A percentile compares a stretch with the other conserved stretches of the same genome.
These are phyloP conservation scores for Apamea crenata DNA, from an alignment of 2,888 invertebrate genomes.

Conservation along the genomic window DNA sequence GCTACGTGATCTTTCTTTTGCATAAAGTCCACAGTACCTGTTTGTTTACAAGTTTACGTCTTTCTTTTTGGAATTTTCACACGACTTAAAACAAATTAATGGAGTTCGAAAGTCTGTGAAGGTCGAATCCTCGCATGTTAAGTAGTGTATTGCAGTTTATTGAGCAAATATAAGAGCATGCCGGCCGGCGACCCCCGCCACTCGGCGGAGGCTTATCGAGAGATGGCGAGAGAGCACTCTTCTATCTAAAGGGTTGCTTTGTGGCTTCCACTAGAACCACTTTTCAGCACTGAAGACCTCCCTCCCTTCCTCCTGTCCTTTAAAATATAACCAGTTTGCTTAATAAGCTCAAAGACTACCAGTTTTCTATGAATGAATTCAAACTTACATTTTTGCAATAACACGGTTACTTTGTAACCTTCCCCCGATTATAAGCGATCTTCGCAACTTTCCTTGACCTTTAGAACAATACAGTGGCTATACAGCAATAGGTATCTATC, in stretches of 20 bases:
- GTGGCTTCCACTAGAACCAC: constrained; percentile 83
- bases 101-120: constrained; percentile 18
- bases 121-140: constrained; percentile 58
- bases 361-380: not conserved
- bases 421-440: constrained; percentile 27
- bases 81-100: constrained; percentile 13
- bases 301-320: no score
- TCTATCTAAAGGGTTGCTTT: constrained; percentile 85
- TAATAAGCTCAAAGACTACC: constrained; percentile 19
- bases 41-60: constrained; percentile 10
- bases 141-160: constrained; percentile 72
- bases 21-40: not conserved
- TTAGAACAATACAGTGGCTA: constrained; percentile 58
- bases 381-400: not conserved
- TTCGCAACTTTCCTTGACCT: constrained; percentile 57
- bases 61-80: not conserved
- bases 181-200: constrained; percentile 60
- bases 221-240: constrained; percentile 83
- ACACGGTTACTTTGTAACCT: constrained; percentile 19
- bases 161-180: constrained; percentile 76
- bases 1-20: not conserved
- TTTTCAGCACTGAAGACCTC: constrained; percentile 76
- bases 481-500: constrained; percentile 28
- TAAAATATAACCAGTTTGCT: constrained; percentile 67
- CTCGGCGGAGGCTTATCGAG: constrained; percentile 82